Evolutionary conservation across 2,888 invertebrate genomes (phyloP).

Genomic region (Ophion ellenae): DNA sequence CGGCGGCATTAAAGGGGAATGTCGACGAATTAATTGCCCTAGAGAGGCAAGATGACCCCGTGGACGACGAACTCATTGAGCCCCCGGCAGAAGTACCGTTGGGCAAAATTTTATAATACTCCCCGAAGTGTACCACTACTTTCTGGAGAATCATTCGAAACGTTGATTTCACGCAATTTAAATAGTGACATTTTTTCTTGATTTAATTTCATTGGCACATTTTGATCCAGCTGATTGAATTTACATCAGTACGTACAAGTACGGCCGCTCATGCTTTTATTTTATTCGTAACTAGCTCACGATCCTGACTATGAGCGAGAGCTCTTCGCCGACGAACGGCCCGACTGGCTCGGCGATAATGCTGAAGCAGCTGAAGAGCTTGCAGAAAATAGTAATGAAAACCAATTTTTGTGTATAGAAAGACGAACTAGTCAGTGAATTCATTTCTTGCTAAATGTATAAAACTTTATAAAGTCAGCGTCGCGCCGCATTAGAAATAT

Average conservation of each 20-base stretch:
- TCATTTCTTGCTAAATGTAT: background rate
- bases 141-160: background rate
- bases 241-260: background rate
- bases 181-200: too few relatives aligned
- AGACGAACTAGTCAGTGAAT: background rate
- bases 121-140: background rate
- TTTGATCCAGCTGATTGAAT: background rate
- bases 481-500: too few relatives aligned
- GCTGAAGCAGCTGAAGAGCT: background rate
- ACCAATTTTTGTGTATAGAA: background rate
- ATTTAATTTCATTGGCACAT: too few relatives aligned
- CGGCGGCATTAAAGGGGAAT: background rate
- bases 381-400: slow-evolving; percentile 1
- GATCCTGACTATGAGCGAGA: slow-evolving; percentile 40
- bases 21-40: background rate
- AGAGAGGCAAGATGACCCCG: background rate
- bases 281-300: background rate
- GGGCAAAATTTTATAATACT: background rate
- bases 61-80: background rate
- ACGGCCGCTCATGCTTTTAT: background rate
- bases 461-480: background rate
- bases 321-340: slow-evolving; percentile 26
- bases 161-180: background rate
- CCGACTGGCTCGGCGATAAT: slow-evolving; percentile 32
- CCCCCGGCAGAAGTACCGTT: background rate